A percentile compares a stretch with the other conserved stretches of the same genome.
These are phyloP conservation scores for Andrena bucephala DNA, from an alignment of 2,888 invertebrate genomes.

Conservation along the genomic window DNA sequence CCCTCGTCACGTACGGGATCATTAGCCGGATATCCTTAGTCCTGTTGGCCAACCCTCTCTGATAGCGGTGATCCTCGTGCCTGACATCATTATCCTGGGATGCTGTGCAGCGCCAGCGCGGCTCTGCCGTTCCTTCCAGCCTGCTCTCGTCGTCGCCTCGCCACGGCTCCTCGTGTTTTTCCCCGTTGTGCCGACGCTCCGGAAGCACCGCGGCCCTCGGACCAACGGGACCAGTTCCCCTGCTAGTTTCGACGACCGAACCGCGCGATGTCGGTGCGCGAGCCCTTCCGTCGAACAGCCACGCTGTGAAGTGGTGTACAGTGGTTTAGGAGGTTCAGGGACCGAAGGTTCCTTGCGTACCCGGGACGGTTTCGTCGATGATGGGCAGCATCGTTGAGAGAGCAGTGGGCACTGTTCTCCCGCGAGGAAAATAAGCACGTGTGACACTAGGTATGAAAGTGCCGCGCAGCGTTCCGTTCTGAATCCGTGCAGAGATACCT, in stretches of 20 bases:
- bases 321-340: neutral
- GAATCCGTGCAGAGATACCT: neutral
- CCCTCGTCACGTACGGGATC: constrained; percentile 81
- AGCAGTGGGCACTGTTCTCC: neutral
- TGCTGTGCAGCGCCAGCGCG: constrained; percentile 72
- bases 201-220: constrained; percentile 12
- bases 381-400: constrained; percentile 1
- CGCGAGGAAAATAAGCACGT: neutral
- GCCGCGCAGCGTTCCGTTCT: neutral
- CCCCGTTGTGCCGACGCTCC: constrained; percentile 19
- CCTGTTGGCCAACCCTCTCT: constrained; percentile 71
- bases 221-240: neutral
- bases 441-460: neutral
- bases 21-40: constrained; percentile 80
- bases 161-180: constrained; percentile 48
- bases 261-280: constrained; percentile 33
- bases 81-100: constrained; percentile 77
- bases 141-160: constrained; percentile 38
- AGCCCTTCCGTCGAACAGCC: neutral
- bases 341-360: neutral
- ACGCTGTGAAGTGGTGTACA: constrained; percentile 20
- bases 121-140: constrained; percentile 55
- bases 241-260: constrained; percentile 1
- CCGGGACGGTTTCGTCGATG: neutral
- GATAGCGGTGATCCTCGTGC: constrained; percentile 76